Evolutionary conservation across 2,113 vertebrate species (phyloP).

Genomic region (Nyctibius bracteatus): DNA sequence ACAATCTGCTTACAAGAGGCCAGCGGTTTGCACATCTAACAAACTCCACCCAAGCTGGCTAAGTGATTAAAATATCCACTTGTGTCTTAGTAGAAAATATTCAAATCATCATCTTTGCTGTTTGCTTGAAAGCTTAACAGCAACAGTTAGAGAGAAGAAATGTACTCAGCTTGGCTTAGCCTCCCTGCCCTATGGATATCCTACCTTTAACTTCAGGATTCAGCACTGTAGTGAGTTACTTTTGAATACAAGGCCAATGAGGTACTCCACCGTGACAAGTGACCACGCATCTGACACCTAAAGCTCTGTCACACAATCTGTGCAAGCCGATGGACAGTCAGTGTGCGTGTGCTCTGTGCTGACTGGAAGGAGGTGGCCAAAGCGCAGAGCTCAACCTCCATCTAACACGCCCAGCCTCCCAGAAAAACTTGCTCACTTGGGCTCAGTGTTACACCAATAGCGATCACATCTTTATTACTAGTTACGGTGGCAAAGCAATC

Average conservation of each 20-base stretch:
- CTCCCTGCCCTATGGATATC: neutral
- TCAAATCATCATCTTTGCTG: neutral
- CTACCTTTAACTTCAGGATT: neutral
- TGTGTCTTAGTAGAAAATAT: neutral
- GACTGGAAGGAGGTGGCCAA: neutral
- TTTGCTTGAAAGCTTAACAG: neutral
- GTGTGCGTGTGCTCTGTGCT: fast-evolving
- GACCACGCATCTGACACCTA: neutral
- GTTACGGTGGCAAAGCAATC: neutral
- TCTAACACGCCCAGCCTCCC: neutral
- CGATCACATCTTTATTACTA: neutral
- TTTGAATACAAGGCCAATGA: neutral
- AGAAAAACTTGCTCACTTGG: neutral
- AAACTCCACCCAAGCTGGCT: neutral
- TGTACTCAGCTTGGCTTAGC: neutral
- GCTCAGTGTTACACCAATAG: neutral
- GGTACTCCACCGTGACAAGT: neutral
- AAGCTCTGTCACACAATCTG: neutral
- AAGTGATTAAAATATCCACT: neutral
- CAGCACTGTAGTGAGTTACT: neutral
- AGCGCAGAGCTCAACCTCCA: neutral
- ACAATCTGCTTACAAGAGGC: neutral
- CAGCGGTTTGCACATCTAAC: neutral
- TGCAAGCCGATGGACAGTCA: fast-evolving
- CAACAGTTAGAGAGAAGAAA: neutral